These are phyloP conservation scores for Sylvilagus bachmani DNA, from an alignment of 2,113 vertebrate species.

Conservation along the genomic window DNA sequence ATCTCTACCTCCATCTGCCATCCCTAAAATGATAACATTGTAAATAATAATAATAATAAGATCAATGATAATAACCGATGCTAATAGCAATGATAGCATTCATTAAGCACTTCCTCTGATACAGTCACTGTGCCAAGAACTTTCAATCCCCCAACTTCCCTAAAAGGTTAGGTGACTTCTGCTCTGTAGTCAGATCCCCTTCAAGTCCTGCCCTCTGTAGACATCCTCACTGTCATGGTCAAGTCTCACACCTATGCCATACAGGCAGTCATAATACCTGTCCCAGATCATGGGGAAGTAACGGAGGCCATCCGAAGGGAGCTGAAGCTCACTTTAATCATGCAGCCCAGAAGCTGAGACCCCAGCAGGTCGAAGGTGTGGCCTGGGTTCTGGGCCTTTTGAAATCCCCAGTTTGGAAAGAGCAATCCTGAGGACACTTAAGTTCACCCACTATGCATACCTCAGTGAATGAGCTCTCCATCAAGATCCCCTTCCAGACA, in stretches of 20 bases:
- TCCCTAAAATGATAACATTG: neutral
- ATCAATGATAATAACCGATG: neutral
- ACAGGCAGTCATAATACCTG: neutral
- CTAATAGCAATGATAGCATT: neutral
- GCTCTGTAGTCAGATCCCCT: neutral
- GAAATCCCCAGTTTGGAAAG: conserved; percentile 59
- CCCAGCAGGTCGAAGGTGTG: conserved; percentile 81
- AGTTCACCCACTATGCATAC: neutral
- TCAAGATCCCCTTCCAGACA: neutral
- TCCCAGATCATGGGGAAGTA: neutral
- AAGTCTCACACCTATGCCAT: neutral
- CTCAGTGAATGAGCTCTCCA: neutral
- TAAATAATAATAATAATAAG: neutral
- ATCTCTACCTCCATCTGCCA: neutral
- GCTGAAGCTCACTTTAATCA: neutral
- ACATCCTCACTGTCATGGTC: neutral
- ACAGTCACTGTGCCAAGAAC: neutral
- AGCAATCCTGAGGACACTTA: too few relatives aligned
- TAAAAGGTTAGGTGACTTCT: neutral
- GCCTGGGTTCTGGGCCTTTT: conserved; percentile 48
- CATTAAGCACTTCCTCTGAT: neutral
- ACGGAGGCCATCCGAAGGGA: neutral
- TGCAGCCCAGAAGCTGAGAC: neutral
- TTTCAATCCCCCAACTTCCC: neutral
- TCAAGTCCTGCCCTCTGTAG: neutral